These are phyloP conservation scores for Colinus virginianus DNA, from an alignment of 2,113 vertebrate species.

Conservation along the genomic window DNA sequence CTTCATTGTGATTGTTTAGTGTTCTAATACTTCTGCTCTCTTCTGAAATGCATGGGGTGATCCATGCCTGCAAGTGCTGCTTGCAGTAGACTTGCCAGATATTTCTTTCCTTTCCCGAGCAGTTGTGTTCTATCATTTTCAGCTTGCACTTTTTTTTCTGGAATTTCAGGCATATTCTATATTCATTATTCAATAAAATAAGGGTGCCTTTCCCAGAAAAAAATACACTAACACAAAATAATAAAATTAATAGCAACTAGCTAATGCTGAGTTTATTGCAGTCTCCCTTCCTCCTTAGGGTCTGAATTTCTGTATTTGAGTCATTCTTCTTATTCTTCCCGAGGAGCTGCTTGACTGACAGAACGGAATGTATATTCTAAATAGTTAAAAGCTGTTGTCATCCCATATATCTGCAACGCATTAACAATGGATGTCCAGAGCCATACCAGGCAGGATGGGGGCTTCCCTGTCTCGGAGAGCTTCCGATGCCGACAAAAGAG, in stretches of 20 bases:
- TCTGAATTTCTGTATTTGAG: neutral
- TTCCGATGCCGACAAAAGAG: neutral
- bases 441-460: neutral
- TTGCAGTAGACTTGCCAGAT: neutral
- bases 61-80: neutral
- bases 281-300: neutral
- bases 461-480: neutral
- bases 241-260: neutral
- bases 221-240: neutral
- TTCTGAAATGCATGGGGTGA: neutral
- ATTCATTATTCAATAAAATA: neutral
- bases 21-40: neutral
- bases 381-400: slow-evolving; percentile 4
- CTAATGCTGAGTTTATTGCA: neutral
- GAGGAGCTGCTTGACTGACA: neutral
- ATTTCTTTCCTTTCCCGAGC: neutral
- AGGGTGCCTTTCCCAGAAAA: neutral
- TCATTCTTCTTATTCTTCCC: neutral
- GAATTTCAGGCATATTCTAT: neutral
- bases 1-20: neutral
- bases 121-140: neutral
- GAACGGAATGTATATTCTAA: neutral
- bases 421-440: neutral
- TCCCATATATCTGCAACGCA: neutral
- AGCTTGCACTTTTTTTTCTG: neutral